These are phyloP conservation scores for Dendroctonus ponderosae DNA, from an alignment of 1,140 invertebrate species.

Conservation along the genomic window DNA sequence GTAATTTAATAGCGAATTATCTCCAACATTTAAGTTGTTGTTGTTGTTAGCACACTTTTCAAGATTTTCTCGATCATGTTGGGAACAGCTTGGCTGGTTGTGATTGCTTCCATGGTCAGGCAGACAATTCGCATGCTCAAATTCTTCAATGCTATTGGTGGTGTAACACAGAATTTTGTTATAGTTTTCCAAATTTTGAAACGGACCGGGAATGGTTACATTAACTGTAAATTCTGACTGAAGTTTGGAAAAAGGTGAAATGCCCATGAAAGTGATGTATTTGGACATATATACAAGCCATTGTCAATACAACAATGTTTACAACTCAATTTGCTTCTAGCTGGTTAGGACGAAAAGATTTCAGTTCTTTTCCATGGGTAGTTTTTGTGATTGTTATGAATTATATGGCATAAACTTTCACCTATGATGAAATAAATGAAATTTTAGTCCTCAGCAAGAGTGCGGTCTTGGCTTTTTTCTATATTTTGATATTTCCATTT, in stretches of 20 bases:
- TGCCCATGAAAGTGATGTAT: conserved; percentile 7
- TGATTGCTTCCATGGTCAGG: conserved; percentile 1
- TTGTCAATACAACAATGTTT: not conserved
- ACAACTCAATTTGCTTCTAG: not conserved
- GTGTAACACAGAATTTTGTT: conserved; percentile 13
- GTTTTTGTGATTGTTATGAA: no score
- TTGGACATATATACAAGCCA: not conserved
- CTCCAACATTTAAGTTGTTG: not conserved
- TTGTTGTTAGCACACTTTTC: conserved; percentile 6
- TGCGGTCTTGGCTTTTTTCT: no score
- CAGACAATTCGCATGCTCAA: not conserved
- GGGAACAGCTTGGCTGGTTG: conserved; percentile 14
- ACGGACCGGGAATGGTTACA: conserved; percentile 3
- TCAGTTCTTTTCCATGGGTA: no score
- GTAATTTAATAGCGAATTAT: not conserved
- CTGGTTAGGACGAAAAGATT: no score
- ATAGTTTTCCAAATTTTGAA: conserved; percentile 14
- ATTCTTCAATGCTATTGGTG: not conserved
- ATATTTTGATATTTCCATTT: no score
- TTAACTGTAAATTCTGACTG: conserved; percentile 7
- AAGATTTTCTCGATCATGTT: conserved; percentile 11
- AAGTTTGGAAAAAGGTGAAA: conserved; percentile 18
- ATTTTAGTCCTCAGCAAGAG: no score
- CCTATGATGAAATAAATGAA: no score
- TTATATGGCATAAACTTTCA: no score